A percentile compares a stretch with the other conserved stretches of the same genome.
phyloP scores from a whole-genome alignment of 2,113 vertebrate genomes.

The Nibea coibor region DNA sequence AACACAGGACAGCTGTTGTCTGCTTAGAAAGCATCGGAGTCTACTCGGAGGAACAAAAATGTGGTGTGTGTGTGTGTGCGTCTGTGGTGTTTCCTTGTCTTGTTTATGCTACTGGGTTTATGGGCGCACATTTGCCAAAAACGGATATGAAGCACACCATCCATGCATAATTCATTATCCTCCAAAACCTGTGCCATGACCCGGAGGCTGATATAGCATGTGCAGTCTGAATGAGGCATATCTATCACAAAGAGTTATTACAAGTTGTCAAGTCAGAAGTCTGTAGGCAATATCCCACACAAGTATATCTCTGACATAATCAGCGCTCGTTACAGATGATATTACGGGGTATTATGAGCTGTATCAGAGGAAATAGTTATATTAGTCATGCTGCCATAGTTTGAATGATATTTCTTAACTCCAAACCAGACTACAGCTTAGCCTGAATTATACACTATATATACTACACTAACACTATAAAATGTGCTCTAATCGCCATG shows the following conservation, averaged over 20 bases:
- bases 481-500: background rate
- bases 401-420: background rate
- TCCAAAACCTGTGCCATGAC: slow-evolving; percentile 29
- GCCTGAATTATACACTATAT: background rate
- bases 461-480: background rate
- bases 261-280: background rate
- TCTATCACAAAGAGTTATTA: background rate
- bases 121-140: slow-evolving; percentile 27
- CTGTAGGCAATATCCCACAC: background rate
- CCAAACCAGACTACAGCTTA: background rate
- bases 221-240: slow-evolving; percentile 7
- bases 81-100: slow-evolving; percentile 6
- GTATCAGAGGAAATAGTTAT: background rate
- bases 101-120: slow-evolving; percentile 15
- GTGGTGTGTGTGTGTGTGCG: background rate
- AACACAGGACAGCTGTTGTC: slow-evolving; percentile 47
- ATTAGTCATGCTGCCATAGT: background rate
- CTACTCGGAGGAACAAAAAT: slow-evolving; percentile 5
- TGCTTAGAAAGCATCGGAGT: slow-evolving; percentile 14
- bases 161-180: slow-evolving; percentile 42
- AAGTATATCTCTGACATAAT: background rate
- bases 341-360: background rate
- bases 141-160: slow-evolving; percentile 21
- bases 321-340: background rate
- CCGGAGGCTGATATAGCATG: slow-evolving; percentile 25